Conservation (phyloP, 2,888 invertebrate species). For the Prosopocoilus inquinatus region DNA sequence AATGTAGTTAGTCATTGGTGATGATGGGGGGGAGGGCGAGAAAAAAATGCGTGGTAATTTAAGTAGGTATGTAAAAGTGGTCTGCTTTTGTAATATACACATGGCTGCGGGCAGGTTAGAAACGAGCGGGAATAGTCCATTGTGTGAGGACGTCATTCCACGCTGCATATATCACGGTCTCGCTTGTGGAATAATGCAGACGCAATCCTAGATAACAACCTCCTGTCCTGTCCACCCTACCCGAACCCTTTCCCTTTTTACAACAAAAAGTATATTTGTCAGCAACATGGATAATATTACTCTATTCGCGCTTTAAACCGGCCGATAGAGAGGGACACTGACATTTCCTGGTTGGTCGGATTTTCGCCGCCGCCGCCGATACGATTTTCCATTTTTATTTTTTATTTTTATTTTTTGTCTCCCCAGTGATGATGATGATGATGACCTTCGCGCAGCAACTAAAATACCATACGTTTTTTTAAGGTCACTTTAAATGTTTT, state of each 20-base stretch:
- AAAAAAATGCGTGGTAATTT: conserved; percentile 28
- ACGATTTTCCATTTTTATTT: too few species aligned
- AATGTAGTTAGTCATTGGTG: too few species aligned
- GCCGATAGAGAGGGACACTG: neutral
- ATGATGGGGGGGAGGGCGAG: too few species aligned
- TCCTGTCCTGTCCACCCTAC: conserved; percentile 25
- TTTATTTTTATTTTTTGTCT: too few species aligned
- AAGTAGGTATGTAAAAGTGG: conserved; percentile 21
- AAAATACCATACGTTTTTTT: too few species aligned
- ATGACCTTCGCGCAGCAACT: too few species aligned
- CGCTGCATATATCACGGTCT: conserved; percentile 35
- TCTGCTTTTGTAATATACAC: conserved; percentile 29
- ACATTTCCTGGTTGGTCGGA: too few species aligned
- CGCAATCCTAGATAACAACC: conserved; percentile 36
- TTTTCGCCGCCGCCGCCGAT: too few species aligned
- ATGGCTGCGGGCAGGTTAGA: conserved; percentile 25
- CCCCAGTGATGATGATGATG: too few species aligned
- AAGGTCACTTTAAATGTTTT: too few species aligned
- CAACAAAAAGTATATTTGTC: conserved; percentile 35
- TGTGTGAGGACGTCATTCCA: conserved; percentile 33
- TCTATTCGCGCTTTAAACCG: neutral
- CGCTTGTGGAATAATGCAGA: conserved; percentile 33
- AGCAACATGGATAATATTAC: conserved; percentile 31
- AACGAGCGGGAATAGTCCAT: conserved; percentile 24
- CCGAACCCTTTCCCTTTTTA: conserved; percentile 27